Evolutionary conservation across 1,140 invertebrate genomes (phyloP), one percentile per base, ranked within the genome.

Genomic region (Melipona quadrifasciata): DNA sequence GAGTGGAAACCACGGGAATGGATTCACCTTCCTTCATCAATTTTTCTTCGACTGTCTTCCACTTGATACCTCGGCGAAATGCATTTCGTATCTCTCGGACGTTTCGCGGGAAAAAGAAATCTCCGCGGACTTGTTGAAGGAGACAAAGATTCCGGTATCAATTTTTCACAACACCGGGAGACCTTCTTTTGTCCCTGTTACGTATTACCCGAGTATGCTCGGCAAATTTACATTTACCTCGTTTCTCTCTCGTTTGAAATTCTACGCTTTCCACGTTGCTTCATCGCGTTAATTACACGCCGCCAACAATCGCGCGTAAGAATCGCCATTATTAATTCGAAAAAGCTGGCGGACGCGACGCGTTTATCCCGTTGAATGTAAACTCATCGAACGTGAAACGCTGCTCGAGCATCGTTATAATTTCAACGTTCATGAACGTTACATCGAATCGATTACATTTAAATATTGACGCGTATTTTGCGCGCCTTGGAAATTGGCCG

Each of bases 71-170:
- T 71, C 55, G 53, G 76, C 2, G 31, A 65, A 67, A 83, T 80
- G 81, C 74, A 82, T 86, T 78, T 64, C 27, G 78, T 72, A 72
- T 84, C 27, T 68, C 24, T 55, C 16, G 72, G 68, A 81, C 79
- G 51, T 89, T 47, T 70, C 75, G 21, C 80, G 65, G 80, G 82
- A 27, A 84, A 47, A 88, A 85, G 86, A 82, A 86, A 82, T 88
- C 86, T 79, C 86, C 65, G 65, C 31, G 72, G 86, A 83, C 57
- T 79, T 58, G 85, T 68, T 73, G 58, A 70, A 80, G 34, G n/a
- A 71, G 84, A 86, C 87, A 89, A 88, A 86, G 85, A 89, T 86
- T 57, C 21, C 51, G 34, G 55, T 27, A 86, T 89, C 82, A 89
- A 88, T 89, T 83, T 83, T 89, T 80, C 71, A 89, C 80, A 78